phyloP scores from a whole-genome alignment of 2,113 vertebrate species.

The Grammomys surdaster region DNA sequence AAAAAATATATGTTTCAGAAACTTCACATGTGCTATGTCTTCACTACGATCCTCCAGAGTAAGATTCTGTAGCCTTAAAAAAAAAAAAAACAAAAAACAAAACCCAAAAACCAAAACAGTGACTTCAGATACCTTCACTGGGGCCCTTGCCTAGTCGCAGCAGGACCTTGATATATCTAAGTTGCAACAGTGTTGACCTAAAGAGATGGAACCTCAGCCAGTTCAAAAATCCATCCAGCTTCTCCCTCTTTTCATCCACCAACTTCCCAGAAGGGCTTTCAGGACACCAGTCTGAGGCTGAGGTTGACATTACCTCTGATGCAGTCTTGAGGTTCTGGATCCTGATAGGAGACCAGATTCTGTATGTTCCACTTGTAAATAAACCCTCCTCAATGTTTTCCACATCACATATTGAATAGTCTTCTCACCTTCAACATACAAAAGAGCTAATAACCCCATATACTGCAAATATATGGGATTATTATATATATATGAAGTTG shows the following conservation, averaged over 20 bases:
- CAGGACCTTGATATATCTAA: background rate
- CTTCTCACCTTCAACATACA: background rate
- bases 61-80: background rate
- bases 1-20: background rate
- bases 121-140: background rate
- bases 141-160: background rate
- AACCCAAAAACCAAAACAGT: background rate
- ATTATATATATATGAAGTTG: background rate
- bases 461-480: background rate
- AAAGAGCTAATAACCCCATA: background rate
- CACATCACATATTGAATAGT: background rate
- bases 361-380: background rate
- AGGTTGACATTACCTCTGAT: background rate
- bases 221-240: background rate
- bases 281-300: background rate
- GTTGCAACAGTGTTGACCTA: background rate
- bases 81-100: too few relatives aligned
- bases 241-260: background rate
- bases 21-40: background rate
- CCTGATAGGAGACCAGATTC: background rate
- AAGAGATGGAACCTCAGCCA: background rate
- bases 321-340: background rate
- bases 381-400: background rate
- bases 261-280: background rate
- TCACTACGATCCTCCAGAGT: background rate